phyloP scores from a whole-genome alignment of 2,113 vertebrate species.

The Aplodontia rufa region DNA sequence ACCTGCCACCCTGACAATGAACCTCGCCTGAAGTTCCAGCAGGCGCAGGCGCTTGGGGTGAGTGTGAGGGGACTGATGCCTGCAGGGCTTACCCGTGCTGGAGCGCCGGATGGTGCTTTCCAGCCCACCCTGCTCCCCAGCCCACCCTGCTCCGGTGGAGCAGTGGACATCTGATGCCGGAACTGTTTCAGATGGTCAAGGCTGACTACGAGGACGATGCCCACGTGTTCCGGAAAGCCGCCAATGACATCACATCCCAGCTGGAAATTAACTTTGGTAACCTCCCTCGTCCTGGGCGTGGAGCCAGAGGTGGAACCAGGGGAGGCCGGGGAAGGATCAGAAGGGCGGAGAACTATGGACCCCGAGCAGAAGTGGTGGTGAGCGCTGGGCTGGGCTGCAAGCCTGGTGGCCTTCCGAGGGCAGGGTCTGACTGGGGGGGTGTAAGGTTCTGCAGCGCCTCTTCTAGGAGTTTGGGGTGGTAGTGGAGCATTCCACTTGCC shows the following conservation, averaged over 20 bases:
- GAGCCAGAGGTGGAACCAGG: constrained; percentile 87
- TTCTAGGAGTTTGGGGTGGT: neutral
- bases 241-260: constrained; percentile 96
- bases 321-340: constrained; percentile 83
- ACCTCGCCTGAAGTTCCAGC: neutral
- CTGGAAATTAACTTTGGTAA: constrained; percentile 96
- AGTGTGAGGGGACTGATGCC: neutral
- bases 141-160: too few relatives aligned
- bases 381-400: neutral
- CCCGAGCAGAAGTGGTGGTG: constrained; percentile 78
- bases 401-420: neutral
- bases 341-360: constrained; percentile 69
- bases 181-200: constrained; percentile 82
- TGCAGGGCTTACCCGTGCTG: too few relatives aligned
- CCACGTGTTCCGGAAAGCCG: constrained; percentile 87
- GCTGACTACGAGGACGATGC: constrained; percentile 84
- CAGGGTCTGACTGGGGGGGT: rapidly evolving
- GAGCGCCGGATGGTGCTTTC: too few relatives aligned
- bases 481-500: neutral
- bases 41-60: neutral
- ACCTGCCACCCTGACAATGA: neutral
- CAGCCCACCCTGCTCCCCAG: too few relatives aligned
- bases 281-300: constrained; percentile 88
- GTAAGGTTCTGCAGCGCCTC: neutral
- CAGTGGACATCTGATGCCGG: neutral